Conservation (phyloP, 2,888 invertebrate species). For the Gordius sp. region DNA sequence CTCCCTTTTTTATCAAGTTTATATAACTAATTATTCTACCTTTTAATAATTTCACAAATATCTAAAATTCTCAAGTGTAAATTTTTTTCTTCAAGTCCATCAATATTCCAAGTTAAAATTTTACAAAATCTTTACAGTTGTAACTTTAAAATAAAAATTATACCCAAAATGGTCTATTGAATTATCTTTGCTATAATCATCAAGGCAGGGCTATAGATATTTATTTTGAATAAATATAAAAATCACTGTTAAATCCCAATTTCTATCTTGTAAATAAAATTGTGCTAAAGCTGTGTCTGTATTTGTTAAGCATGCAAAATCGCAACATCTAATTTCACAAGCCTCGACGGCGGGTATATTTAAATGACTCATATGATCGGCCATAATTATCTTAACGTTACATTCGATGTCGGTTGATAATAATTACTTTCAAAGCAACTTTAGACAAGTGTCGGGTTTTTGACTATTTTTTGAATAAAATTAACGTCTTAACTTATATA, state of each 20-base stretch:
- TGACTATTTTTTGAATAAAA: no score
- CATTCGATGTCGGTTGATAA: no score
- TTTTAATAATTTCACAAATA: constrained; percentile 31
- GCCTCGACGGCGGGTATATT: constrained; percentile 26
- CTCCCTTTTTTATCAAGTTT: constrained; percentile 28
- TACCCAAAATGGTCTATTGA: not conserved
- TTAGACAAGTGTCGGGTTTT: no score
- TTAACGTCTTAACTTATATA: no score
- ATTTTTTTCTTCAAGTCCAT: constrained; percentile 35
- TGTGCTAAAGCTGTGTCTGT: constrained; percentile 35
- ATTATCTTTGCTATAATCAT: constrained; percentile 6
- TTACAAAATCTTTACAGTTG: constrained; percentile 24
- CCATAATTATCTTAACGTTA: no score
- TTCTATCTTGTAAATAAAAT: constrained; percentile 34
- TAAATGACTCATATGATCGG: not conserved
- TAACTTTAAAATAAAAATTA: not conserved
- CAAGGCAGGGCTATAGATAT: not conserved
- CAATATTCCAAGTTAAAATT: constrained; percentile 37
- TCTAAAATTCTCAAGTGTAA: constrained; percentile 32
- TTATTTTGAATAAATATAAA: not conserved
- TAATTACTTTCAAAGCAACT: no score
- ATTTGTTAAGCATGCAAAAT: constrained; percentile 33
- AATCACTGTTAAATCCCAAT: constrained; percentile 31
- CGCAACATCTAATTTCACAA: constrained; percentile 29
- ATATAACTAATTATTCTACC: constrained; percentile 24